A percentile compares a stretch with the other conserved stretches of the same genome.
phyloP scores from a whole-genome alignment of 1,140 invertebrate species.

The Formica selysi region DNA sequence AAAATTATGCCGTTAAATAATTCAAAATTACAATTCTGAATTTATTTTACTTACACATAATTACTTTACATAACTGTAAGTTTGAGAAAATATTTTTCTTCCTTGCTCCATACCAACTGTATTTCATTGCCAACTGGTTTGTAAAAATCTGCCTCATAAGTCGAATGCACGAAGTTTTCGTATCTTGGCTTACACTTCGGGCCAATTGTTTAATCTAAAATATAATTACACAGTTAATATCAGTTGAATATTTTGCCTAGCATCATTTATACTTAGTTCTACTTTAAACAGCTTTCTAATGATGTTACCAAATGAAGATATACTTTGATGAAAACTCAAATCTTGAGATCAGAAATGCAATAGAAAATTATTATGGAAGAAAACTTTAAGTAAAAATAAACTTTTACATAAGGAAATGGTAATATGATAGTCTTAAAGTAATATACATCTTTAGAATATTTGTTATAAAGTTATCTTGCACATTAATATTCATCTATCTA shows the following conservation, averaged over 20 bases:
- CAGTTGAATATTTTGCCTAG: neutral
- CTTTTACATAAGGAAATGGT: neutral
- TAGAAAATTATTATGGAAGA: neutral
- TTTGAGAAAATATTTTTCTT: neutral
- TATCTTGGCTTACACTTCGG: neutral
- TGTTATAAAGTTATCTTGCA: neutral
- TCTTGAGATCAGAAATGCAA: neutral
- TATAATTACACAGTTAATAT: constrained; percentile 1
- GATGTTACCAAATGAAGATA: neutral
- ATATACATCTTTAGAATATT: neutral
- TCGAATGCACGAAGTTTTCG: neutral
- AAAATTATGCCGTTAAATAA: neutral
- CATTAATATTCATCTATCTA: neutral
- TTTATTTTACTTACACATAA: constrained; percentile 31
- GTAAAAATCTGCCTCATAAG: neutral
- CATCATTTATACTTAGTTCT: neutral
- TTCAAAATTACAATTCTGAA: neutral
- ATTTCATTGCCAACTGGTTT: neutral
- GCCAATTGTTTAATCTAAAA: constrained; percentile 9
- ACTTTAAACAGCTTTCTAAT: neutral
- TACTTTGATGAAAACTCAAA: neutral
- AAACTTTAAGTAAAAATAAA: constrained; percentile 13
- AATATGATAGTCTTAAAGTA: neutral
- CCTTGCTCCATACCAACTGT: constrained; percentile 3
- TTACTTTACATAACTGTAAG: neutral